Evolutionary conservation across 1,140 invertebrate genomes (phyloP).

Genomic region (Chymomyza costata): DNA sequence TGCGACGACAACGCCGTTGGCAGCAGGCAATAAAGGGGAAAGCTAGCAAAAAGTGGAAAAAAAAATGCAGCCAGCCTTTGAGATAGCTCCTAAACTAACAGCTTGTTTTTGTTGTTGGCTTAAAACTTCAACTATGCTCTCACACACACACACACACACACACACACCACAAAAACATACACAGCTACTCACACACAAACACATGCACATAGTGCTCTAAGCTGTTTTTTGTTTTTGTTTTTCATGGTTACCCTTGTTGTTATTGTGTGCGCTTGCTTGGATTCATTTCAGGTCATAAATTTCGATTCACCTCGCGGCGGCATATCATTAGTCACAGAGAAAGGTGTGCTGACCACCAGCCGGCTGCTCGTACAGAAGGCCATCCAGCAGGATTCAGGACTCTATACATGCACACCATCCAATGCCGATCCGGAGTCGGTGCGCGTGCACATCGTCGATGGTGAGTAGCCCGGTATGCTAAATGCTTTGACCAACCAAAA

Average conservation of each 20-base stretch:
- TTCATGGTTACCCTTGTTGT: background rate
- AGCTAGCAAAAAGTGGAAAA: background rate
- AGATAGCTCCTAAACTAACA: too few species aligned
- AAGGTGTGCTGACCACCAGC: constrained; percentile 86
- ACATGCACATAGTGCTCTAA: too few species aligned
- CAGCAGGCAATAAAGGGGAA: too few species aligned
- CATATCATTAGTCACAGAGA: constrained; percentile 87
- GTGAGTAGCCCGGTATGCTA: constrained; percentile 78
- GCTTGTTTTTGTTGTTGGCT: too few species aligned
- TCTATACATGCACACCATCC: constrained; percentile 86
- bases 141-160: too few species aligned
- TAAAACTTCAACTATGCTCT: too few species aligned
- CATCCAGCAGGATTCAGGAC: constrained; percentile 83
- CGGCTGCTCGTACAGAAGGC: constrained; percentile 87
- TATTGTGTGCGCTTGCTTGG: constrained; percentile 15
- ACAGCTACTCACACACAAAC: too few species aligned
- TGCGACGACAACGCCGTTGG: too few species aligned
- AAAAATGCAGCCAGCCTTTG: too few species aligned
- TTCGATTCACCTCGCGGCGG: constrained; percentile 86
- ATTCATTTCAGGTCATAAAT: constrained; percentile 81
- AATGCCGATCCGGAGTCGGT: constrained; percentile 86
- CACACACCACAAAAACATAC: too few species aligned
- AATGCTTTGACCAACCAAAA: constrained; percentile 35
- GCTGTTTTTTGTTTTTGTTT: background rate
- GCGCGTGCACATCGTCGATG: constrained; percentile 88